These are phyloP conservation scores for Bombus cullumanus DNA, from an alignment of 1,140 invertebrate genomes.

Conservation along the genomic window DNA sequence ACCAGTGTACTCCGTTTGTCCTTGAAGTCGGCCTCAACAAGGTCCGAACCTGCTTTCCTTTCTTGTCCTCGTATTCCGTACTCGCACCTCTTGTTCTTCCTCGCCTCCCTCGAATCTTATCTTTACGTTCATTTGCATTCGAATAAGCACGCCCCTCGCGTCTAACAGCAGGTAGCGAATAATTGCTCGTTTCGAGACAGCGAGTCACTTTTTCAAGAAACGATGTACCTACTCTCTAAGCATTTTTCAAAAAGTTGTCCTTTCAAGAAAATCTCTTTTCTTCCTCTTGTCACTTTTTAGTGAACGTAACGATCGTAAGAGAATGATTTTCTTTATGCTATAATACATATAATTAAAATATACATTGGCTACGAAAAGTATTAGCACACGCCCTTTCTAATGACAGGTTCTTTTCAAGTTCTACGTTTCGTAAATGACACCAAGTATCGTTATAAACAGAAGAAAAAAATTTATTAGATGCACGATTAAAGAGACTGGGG, in stretches of 20 bases:
- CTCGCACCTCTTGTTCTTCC: constrained; percentile 22
- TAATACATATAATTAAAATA: too few relatives aligned
- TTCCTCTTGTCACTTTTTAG: background rate
- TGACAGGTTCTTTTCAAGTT: too few relatives aligned
- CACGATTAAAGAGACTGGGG: background rate
- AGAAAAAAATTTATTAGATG: too few relatives aligned
- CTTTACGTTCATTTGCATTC: constrained; percentile 47
- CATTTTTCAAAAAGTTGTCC: background rate
- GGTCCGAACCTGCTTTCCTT: constrained; percentile 48
- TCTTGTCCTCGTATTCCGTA: constrained; percentile 12
- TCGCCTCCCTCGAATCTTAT: constrained; percentile 37
- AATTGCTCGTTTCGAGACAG: constrained; percentile 4
- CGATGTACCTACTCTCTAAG: background rate
- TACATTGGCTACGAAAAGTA: too few relatives aligned
- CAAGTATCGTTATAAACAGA: too few relatives aligned
- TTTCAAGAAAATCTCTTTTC: background rate
- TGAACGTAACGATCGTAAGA: background rate
- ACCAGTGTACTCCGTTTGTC: constrained; percentile 44
- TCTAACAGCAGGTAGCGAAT: constrained; percentile 31
- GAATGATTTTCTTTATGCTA: background rate
- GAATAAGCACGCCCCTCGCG: constrained; percentile 12
- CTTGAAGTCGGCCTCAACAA: constrained; percentile 70
- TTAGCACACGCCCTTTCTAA: too few relatives aligned
- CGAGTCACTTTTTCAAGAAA: background rate
- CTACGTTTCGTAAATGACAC: too few relatives aligned